Evolutionary conservation across 2,888 invertebrate genomes (phyloP), one percentile per base, ranked within the genome.

Genomic region (Eupithecia exiguata): DNA sequence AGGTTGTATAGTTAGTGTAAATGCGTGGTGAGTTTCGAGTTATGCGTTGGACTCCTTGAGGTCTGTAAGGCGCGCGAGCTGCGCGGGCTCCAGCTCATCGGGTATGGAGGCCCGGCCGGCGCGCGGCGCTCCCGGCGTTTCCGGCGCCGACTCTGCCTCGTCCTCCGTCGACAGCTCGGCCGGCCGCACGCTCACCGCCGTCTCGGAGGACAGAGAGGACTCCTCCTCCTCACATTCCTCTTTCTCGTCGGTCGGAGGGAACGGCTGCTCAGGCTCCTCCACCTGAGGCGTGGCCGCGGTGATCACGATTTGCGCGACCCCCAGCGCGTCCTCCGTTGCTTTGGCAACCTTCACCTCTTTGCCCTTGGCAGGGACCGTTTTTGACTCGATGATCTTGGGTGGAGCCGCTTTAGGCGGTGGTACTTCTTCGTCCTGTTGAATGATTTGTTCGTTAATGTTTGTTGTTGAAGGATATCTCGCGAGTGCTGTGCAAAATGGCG

Each of bases 261-360:
- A 97, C 49, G 96, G 96, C 86, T 96, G 96, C 81, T 97, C 97
- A 61, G 97, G 95, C 86, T 98, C 97, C 92, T 98, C 98, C 84
- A 96, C 94, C 97, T 98, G 98, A 65, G 98, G 98, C 63, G 98
- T 98, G 79, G 98, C 98, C 71, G 98, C 98, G 67, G 98, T 98
- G 89, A 98, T 98, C 75, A 98, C 98, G 83, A 98, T 98, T 91
- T 98, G 97, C 70, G 97, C 98, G 82, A 97, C 97, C 78, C 97
- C 97, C 78, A 98, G 95, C 82, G 97, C 97, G 82, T 96, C 96
- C 81, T 90, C 89, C 9, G 95, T 94, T 75, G 90, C 91, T 88
- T 84, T 86, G 76, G 89, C 86, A 82, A 84, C 87, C 82, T 82
- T 83, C 79, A 81, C 83, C 25, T 58, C 58, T 25, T 58, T 58